Evolutionary conservation across 2,797 vertebrate genomes (phyloP).

Genomic region (Mionectes olivaceus): DNA sequence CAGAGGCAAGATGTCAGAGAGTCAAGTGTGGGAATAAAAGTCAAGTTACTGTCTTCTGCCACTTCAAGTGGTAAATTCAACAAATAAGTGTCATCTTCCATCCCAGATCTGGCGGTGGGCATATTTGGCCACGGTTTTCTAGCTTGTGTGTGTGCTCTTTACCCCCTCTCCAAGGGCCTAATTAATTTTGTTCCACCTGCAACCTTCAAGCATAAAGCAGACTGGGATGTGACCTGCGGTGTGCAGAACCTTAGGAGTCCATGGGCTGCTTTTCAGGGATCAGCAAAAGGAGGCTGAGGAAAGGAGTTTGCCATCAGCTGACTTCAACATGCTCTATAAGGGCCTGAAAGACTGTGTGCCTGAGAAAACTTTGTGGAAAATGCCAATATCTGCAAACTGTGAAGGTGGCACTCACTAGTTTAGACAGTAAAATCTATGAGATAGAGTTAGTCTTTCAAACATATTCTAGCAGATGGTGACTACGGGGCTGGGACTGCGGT

Average conservation of each 20-base stretch:
- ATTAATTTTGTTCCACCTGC: background rate
- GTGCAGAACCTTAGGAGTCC: background rate
- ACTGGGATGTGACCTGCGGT: background rate
- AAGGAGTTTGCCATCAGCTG: background rate
- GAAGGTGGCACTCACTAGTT: background rate
- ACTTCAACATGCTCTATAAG: background rate
- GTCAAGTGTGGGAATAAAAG: background rate
- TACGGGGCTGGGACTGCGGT: background rate
- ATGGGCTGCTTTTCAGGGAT: rapidly evolving
- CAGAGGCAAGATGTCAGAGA: background rate
- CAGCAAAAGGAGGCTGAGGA: background rate
- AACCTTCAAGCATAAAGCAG: background rate
- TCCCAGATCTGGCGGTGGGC: background rate
- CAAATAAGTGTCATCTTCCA: background rate
- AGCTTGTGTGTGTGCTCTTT: background rate
- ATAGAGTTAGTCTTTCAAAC: background rate
- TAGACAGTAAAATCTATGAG: background rate
- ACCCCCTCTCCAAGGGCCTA: background rate
- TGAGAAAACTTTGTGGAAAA: background rate
- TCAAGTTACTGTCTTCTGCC: background rate
- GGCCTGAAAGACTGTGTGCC: background rate
- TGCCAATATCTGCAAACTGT: background rate
- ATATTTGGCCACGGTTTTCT: background rate
- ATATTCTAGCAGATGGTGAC: background rate
- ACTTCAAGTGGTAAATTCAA: background rate